Evolutionary conservation across 2,888 invertebrate species (phyloP).

Genomic region (Drosophila siamana): DNA sequence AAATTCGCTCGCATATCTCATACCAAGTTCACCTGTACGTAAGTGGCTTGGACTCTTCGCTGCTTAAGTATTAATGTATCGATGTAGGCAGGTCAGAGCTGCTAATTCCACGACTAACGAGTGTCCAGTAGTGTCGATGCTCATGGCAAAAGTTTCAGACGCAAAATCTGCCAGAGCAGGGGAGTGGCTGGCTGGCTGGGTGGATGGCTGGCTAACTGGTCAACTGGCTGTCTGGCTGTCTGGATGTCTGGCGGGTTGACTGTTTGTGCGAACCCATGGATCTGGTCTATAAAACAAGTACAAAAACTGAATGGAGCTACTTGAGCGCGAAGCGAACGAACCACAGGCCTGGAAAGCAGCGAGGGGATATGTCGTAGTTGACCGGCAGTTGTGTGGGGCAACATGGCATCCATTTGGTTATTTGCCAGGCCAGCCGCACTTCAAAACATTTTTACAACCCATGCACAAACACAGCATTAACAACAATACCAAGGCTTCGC

Average conservation of each 20-base stretch:
- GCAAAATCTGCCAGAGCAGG: background rate
- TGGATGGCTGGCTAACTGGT: background rate
- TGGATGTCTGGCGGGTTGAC: conserved; percentile 10
- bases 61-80: conserved; percentile 48
- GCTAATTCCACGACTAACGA: conserved; percentile 53
- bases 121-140: conserved; percentile 48
- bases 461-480: conserved; percentile 54
- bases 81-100: conserved; percentile 51
- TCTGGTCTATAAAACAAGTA: conserved; percentile 56
- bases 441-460: conserved; percentile 68
- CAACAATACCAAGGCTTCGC: conserved; percentile 36
- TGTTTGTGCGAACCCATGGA: conserved; percentile 32
- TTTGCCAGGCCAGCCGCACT: conserved; percentile 63
- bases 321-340: conserved; percentile 50
- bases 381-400: conserved; percentile 35
- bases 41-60: conserved; percentile 28
- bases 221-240: conserved; percentile 7
- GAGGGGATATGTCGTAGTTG: conserved; percentile 26
- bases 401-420: conserved; percentile 61
- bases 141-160: conserved; percentile 32
- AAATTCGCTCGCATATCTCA: conserved; percentile 7
- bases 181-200: conserved; percentile 10
- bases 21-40: conserved; percentile 23
- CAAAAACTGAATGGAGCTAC: conserved; percentile 62
- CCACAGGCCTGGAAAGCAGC: background rate